phyloP scores from a whole-genome alignment of 2,888 invertebrate genomes.

The Dione juno region DNA sequence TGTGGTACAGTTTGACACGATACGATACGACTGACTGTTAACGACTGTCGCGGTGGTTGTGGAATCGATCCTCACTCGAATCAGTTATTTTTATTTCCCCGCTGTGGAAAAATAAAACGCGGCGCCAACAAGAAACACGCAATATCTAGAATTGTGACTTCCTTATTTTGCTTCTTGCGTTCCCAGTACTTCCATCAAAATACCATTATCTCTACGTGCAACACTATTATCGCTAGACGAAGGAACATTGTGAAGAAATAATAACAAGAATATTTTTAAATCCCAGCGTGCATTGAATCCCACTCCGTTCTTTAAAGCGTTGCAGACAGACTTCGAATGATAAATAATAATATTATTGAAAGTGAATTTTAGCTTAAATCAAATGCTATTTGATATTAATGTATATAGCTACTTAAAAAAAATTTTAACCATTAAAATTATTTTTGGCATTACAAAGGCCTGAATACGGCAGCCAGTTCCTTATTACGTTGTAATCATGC shows the following conservation, averaged over 20 bases:
- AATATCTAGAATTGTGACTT: neutral
- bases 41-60: too few species aligned
- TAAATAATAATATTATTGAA: constrained; percentile 22
- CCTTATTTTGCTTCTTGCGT: neutral
- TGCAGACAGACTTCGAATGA: constrained; percentile 4
- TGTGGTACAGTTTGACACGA: too few species aligned
- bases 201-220: constrained; percentile 19
- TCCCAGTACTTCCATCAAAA: neutral
- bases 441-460: too few species aligned
- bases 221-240: constrained; percentile 17
- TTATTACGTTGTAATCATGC: too few species aligned
- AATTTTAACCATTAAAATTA: neutral
- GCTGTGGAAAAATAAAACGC: too few species aligned
- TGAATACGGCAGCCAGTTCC: too few species aligned
- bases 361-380: constrained; percentile 22
- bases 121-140: too few species aligned
- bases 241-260: constrained; percentile 20
- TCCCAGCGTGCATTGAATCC: constrained; percentile 15
- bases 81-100: too few species aligned
- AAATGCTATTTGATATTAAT: neutral
- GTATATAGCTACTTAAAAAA: too few species aligned
- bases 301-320: neutral
- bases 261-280: constrained; percentile 22
- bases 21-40: too few species aligned
- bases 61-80: too few species aligned